Evolutionary conservation across 2,113 vertebrate genomes (phyloP).

Genomic region (Glareola pratincola): DNA sequence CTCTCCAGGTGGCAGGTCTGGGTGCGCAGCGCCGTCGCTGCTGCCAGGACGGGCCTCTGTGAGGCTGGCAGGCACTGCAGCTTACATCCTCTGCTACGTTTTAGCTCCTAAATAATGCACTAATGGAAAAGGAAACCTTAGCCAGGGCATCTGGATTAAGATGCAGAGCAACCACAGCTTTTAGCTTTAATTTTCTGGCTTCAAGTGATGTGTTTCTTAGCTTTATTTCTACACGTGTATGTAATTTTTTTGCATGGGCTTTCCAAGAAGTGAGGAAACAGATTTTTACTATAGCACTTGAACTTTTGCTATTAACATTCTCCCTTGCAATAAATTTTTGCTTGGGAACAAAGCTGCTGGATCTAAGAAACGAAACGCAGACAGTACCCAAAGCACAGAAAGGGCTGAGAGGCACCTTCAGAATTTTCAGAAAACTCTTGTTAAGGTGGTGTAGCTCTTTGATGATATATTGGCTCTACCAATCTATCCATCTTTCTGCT

Average conservation of each 20-base stretch:
- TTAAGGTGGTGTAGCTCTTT: background rate
- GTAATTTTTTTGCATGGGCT: background rate
- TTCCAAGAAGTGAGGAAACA: background rate
- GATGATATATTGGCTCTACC: background rate
- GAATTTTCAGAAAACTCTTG: background rate
- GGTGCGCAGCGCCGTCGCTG: background rate
- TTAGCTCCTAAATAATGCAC: conserved; percentile 43
- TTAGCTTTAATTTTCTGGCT: background rate
- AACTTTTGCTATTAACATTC: background rate
- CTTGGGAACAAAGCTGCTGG: background rate
- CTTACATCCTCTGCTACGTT: background rate
- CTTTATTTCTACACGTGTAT: background rate
- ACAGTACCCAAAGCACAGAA: background rate
- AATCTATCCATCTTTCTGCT: background rate
- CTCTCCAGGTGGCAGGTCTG: background rate
- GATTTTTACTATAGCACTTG: background rate
- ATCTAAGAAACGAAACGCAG: background rate
- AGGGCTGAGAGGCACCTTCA: background rate
- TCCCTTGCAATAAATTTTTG: background rate
- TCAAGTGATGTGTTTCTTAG: background rate
- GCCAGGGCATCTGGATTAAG: background rate
- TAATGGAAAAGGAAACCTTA: conserved; percentile 47
- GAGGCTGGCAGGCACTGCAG: background rate
- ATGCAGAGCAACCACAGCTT: conserved; percentile 24
- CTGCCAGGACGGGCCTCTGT: background rate